These are phyloP conservation scores for Podarcis raffonei DNA, from an alignment of 2,113 vertebrate species.

Conservation along the genomic window DNA sequence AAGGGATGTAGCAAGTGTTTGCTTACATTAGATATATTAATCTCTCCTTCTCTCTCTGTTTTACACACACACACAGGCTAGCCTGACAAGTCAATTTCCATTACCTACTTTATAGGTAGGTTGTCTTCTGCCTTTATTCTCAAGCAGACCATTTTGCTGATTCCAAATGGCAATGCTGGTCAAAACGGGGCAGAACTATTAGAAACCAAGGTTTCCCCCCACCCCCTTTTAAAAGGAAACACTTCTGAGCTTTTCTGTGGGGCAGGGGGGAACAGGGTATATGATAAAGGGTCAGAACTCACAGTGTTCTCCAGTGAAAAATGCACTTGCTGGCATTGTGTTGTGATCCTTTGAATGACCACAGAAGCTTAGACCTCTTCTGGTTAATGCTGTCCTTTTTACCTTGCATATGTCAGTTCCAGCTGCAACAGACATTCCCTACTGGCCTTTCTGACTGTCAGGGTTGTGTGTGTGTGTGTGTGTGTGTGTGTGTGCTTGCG, in stretches of 20 bases:
- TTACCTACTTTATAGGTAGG: not conserved
- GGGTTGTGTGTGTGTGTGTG: constrained; percentile 36
- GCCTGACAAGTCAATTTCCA: not conserved
- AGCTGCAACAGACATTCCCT: constrained; percentile 70
- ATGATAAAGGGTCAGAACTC: constrained; percentile 50
- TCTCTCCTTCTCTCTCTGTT: not conserved
- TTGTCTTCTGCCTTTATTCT: constrained; percentile 4
- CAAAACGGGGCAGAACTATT: constrained; percentile 37
- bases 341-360: constrained; percentile 72
- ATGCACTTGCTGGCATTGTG: constrained; percentile 61
- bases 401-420: constrained; percentile 51
- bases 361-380: constrained; percentile 72
- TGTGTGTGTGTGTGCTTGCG: not conserved
- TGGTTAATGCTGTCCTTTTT: constrained; percentile 65
- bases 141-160: constrained; percentile 20
- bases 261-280: constrained; percentile 28
- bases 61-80: not conserved
- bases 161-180: constrained; percentile 48
- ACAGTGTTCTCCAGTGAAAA: constrained; percentile 61
- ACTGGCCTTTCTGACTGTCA: constrained; percentile 65
- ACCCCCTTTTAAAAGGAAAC: constrained; percentile 58
- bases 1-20: constrained; percentile 21
- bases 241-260: constrained; percentile 30
- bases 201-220: constrained; percentile 61
- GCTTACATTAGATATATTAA: constrained; percentile 15